These are phyloP conservation scores for Acrobasis consociella DNA, from an alignment of 2,888 invertebrate species.

Conservation along the genomic window DNA sequence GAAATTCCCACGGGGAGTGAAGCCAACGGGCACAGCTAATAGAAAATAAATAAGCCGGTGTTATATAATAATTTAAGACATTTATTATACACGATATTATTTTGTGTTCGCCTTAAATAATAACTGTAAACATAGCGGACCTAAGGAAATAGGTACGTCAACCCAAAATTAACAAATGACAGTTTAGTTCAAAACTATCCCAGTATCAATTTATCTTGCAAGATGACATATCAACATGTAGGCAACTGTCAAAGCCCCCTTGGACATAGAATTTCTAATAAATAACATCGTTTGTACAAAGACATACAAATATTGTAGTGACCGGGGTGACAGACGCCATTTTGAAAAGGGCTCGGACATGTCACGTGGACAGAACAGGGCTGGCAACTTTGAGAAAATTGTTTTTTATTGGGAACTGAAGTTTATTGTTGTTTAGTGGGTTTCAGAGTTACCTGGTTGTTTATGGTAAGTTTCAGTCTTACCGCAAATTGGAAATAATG, in stretches of 20 bases:
- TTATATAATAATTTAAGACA: too few relatives aligned
- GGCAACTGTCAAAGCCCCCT: conserved; percentile 8
- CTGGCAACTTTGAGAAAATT: conserved; percentile 40
- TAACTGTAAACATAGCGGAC: background rate
- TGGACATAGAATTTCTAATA: conserved; percentile 52
- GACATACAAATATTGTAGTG: conserved; percentile 62
- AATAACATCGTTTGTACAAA: conserved; percentile 62
- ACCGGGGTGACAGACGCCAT: conserved; percentile 68
- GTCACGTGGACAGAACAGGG: conserved; percentile 63
- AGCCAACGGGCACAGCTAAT: too few relatives aligned
- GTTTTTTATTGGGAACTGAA: background rate
- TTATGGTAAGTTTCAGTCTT: background rate
- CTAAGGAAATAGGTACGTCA: conserved; percentile 16
- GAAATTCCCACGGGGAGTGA: too few relatives aligned
- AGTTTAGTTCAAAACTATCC: conserved; percentile 4
- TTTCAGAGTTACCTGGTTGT: background rate
- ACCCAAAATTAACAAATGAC: conserved; percentile 19
- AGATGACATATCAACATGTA: conserved; percentile 20
- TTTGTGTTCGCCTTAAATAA: too few relatives aligned
- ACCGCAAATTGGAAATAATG: too few relatives aligned
- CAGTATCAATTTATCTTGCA: conserved; percentile 21
- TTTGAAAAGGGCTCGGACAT: conserved; percentile 79
- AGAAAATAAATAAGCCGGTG: too few relatives aligned
- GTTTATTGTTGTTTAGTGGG: background rate
- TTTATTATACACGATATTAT: too few relatives aligned